A percentile compares a stretch with the other conserved stretches of the same genome.
phyloP scores from a whole-genome alignment of 2,888 invertebrate species.

The Euzophera pinguis region DNA sequence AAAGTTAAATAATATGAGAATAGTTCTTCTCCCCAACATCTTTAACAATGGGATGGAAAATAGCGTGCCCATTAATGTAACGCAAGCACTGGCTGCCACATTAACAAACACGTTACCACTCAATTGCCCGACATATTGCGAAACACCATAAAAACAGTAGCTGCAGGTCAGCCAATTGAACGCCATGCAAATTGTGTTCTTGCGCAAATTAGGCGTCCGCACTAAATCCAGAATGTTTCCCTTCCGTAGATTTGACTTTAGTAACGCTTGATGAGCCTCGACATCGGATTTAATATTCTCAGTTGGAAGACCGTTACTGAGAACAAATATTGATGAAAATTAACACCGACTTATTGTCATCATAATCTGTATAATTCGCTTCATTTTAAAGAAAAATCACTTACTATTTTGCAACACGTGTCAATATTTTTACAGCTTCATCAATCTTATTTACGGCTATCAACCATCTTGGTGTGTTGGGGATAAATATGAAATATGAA shows the following conservation, averaged over 20 bases:
- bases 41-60: too few relatives aligned
- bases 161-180: conserved; percentile 91
- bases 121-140: conserved; percentile 89
- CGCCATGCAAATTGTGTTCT: conserved; percentile 85
- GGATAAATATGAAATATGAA: conserved; percentile 83
- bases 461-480: conserved; percentile 80
- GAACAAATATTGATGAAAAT: too few relatives aligned
- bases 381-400: too few relatives aligned
- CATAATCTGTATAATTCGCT: too few relatives aligned
- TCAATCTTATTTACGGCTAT: too few relatives aligned
- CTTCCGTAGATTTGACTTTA: too few relatives aligned
- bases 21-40: conserved; percentile 66
- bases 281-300: conserved; percentile 50
- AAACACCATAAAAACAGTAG: conserved; percentile 87
- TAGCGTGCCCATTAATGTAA: conserved; percentile 33
- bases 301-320: conserved; percentile 23
- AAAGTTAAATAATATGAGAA: conserved; percentile 82
- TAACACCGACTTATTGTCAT: too few relatives aligned
- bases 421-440: too few relatives aligned
- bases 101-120: conserved; percentile 90
- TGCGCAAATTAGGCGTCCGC: conserved; percentile 84
- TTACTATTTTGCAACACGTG: too few relatives aligned
- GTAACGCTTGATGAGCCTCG: too few relatives aligned
- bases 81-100: conserved; percentile 87
- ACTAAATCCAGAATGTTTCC: conserved; percentile 82